Percentiles rank a stretch among this genome's conserved stretches.
Evolutionary conservation across 2,888 invertebrate species (phyloP).

Genomic region (Coenonympha arcania): DNA sequence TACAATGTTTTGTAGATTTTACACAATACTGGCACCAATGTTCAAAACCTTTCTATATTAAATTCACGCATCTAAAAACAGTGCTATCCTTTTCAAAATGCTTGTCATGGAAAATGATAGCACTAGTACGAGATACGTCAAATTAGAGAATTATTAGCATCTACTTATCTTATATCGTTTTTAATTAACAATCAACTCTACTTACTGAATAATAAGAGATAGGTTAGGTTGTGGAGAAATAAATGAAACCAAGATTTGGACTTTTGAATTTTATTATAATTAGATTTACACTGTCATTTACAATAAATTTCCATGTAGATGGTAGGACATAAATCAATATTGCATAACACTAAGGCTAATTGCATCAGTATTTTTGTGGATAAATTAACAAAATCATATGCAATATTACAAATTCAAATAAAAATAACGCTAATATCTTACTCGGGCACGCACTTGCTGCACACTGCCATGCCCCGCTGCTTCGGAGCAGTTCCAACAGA

Average conservation of each 20-base stretch:
- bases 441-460: constrained; percentile 64
- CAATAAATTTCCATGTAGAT: constrained; percentile 75
- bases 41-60: too few species aligned
- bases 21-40: too few species aligned
- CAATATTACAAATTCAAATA: constrained; percentile 73
- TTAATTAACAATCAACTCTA: too few species aligned
- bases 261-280: constrained; percentile 75
- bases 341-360: constrained; percentile 75
- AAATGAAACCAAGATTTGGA: constrained; percentile 59
- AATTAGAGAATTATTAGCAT: too few species aligned
- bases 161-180: too few species aligned
- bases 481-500: constrained; percentile 37
- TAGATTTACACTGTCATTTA: constrained; percentile 76
- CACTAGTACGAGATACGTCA: too few species aligned
- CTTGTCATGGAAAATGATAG: too few species aligned
- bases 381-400: constrained; percentile 73
- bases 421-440: constrained; percentile 74
- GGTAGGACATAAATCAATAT: constrained; percentile 74
- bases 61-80: too few species aligned
- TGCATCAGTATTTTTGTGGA: constrained; percentile 73
- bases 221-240: not conserved
- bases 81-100: too few species aligned
- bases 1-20: too few species aligned
- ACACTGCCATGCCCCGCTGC: constrained; percentile 43
- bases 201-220: too few species aligned